Percentiles rank a stretch among this genome's conserved stretches.
phyloP scores from a whole-genome alignment of 1,140 invertebrate species.

The Acromyrmex heyeri region DNA sequence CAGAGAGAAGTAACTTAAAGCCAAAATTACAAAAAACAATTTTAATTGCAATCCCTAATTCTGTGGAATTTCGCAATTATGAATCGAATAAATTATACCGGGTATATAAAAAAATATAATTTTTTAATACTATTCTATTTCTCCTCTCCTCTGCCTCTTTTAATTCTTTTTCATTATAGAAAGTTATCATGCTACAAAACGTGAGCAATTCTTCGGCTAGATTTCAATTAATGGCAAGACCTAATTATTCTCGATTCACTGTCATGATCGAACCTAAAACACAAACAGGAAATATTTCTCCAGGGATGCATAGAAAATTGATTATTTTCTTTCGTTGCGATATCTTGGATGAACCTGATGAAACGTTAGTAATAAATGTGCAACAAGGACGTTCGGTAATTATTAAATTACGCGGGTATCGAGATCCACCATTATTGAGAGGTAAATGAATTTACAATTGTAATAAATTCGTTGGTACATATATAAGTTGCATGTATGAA shows the following conservation, averaged over 20 bases:
- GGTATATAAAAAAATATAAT: conserved; percentile 47
- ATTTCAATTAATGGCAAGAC: conserved; percentile 71
- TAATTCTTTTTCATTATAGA: conserved; percentile 58
- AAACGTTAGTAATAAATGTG: conserved; percentile 74
- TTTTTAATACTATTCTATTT: background rate
- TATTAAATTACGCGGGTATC: conserved; percentile 70
- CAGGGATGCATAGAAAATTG: conserved; percentile 79
- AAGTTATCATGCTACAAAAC: conserved; percentile 78
- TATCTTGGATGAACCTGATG: conserved; percentile 71
- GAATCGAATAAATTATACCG: conserved; percentile 72
- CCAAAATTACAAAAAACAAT: conserved; percentile 38
- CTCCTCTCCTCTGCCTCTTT: too few relatives aligned
- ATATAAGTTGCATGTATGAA: background rate
- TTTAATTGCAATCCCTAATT: conserved; percentile 70
- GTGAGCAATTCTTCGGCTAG: conserved; percentile 70
- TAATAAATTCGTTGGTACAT: background rate
- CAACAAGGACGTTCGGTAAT: conserved; percentile 71
- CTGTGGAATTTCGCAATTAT: conserved; percentile 79
- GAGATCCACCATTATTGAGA: conserved; percentile 77
- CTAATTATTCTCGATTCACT: conserved; percentile 69
- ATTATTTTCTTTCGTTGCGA: conserved; percentile 74
- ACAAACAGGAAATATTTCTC: conserved; percentile 71
- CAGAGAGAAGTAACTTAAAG: conserved; percentile 63
- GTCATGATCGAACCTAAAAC: conserved; percentile 65
- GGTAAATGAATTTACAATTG: conserved; percentile 53